Base-by-base conservation (phyloP, 1,140 invertebrate genomes). In the Cydia splendana region DNA sequence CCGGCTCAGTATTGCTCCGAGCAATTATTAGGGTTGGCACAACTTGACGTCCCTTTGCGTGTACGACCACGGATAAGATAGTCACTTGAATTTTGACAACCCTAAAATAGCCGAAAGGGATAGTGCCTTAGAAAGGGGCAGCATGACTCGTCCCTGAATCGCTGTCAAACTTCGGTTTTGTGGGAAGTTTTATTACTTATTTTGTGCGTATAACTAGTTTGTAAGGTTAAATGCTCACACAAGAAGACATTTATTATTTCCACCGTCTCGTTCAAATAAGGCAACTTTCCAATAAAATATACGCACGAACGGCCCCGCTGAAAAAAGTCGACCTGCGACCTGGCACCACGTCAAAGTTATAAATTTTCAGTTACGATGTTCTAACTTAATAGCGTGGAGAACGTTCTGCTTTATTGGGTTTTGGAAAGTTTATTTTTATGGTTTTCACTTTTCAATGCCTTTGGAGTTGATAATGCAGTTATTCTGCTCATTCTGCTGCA, bases 331-430 rank as follows among this genome's bases (percentile, higher is more conserved):
- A 38, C n/a, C 34, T 42, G 34, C 67, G 67, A 71, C 67, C 67
- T 71, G 67, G 67, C 67, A 30, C 67, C 67, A 71, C 67, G 67
- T 71, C 67, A 71, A 71, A 71, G 67, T 38, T 38, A 71, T 71
- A 71, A 71, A 71, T 42, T 71, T 71, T 71, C 67, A 71, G 67
- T 71, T 71, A 71, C 67, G 67, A 71, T 38, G 67, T 71, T 71
- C 67, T 71, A 71, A 71, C 67, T 71, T 71, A 38, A 71, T 71
- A 71, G 67, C 67, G n/a, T 71, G 7, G 67, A 71, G 67, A 71
- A 42, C 67, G 20, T 71, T 38, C 20, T 0, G 24, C 20, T 62
- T 62, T 62, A 62, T 62, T 62, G 57, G 9, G 9, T 24, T 62
- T 62, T 62, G 18, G 57, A 62, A 62, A 62, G 57, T 62, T 62